These are phyloP conservation scores for Heliothis peltigera DNA, from an alignment of 2,888 invertebrate genomes.

Conservation along the genomic window DNA sequence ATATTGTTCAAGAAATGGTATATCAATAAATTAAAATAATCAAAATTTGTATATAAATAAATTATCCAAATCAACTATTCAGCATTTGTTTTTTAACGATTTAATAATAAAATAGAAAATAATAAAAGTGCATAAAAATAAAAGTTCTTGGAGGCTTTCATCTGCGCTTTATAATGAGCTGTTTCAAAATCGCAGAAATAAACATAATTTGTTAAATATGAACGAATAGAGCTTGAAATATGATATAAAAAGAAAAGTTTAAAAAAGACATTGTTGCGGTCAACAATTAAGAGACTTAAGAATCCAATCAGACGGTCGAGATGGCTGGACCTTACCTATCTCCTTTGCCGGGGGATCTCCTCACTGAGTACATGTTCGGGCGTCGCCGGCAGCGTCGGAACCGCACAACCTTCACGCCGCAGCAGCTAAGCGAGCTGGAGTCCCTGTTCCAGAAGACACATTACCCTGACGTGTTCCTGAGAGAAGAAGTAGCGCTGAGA, in stretches of 20 bases:
- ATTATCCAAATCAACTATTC: background rate
- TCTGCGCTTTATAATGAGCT: background rate
- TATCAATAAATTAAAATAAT: background rate
- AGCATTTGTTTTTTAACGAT: background rate
- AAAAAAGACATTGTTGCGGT: background rate
- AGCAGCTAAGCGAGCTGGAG: slow-evolving; percentile 97
- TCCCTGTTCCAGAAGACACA: slow-evolving; percentile 98
- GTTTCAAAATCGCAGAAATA: background rate
- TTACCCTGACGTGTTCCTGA: slow-evolving; percentile 96
- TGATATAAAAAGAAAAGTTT: background rate
- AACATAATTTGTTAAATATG: background rate
- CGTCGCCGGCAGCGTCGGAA: slow-evolving; percentile 96
- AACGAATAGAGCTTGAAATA: background rate
- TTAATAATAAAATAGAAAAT: background rate
- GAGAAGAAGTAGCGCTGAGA: slow-evolving; percentile 97
- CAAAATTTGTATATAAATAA: background rate
- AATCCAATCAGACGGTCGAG: background rate
- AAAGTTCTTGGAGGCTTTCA: background rate
- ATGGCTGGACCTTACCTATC: slow-evolving; percentile 97
- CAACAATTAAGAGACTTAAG: background rate
- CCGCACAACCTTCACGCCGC: slow-evolving; percentile 97
- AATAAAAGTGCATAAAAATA: background rate
- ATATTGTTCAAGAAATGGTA: slow-evolving; percentile 12
- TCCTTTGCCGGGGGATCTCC: slow-evolving; percentile 95
- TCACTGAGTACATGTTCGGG: slow-evolving; percentile 98